Percentiles rank a stretch among this genome's conserved stretches.
phyloP scores from a whole-genome alignment of 1,140 invertebrate species.

The Dinoponera quadriceps region DNA sequence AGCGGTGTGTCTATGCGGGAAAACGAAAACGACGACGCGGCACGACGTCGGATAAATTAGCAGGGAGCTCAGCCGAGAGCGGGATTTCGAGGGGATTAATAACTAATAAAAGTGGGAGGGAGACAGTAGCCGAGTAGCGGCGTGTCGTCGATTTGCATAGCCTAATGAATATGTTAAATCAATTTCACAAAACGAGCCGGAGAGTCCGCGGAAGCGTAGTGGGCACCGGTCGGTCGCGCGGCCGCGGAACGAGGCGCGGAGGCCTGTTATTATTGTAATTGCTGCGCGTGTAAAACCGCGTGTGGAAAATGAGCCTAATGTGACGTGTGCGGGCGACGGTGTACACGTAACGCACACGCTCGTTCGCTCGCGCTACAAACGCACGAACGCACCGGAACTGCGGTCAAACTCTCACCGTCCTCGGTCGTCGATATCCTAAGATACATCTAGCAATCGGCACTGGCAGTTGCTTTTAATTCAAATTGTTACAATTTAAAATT shows the following conservation, averaged over 20 bases:
- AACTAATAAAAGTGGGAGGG: neutral
- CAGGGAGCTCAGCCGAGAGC: neutral
- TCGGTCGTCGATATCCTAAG: too few relatives aligned
- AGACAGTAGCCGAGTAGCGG: constrained; percentile 39
- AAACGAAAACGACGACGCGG: neutral
- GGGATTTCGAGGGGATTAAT: neutral
- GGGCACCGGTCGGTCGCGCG: constrained; percentile 70
- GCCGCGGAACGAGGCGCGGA: constrained; percentile 71
- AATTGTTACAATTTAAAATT: too few relatives aligned
- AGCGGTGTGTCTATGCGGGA: neutral
- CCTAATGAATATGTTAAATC: constrained; percentile 85
- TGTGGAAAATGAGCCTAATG: constrained; percentile 85
- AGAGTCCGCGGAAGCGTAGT: constrained; percentile 71
- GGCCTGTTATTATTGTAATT: constrained; percentile 86
- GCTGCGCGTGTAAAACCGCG: constrained; percentile 82
- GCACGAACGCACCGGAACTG: neutral
- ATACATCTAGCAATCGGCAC: too few relatives aligned
- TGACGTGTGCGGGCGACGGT: constrained; percentile 80
- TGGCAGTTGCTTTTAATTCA: too few relatives aligned
- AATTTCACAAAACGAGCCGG: constrained; percentile 82
- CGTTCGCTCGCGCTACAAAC: neutral
- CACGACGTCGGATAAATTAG: neutral
- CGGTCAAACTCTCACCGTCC: too few relatives aligned
- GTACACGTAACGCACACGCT: constrained; percentile 5
- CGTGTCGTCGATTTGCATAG: constrained; percentile 81